Conservation (phyloP, 2,113 vertebrate species). For the Heloderma charlesbogerti region DNA sequence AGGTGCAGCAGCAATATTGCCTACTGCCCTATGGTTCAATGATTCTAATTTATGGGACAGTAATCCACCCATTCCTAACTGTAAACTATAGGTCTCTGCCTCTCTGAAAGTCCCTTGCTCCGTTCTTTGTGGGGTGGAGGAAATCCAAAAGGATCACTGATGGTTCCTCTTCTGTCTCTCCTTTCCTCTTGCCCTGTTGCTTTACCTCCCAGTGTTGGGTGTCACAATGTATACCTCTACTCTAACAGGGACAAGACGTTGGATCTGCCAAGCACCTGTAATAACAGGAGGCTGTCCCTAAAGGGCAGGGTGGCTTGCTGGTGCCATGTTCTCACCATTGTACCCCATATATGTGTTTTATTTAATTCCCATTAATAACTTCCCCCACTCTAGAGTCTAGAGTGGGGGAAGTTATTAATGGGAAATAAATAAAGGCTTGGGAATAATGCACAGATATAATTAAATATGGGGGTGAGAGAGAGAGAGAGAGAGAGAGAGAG, state of each 20-base stretch:
- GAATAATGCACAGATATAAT: neutral
- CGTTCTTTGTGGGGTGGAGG: neutral
- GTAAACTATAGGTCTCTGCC: neutral
- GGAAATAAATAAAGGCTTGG: neutral
- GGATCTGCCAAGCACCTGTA: neutral
- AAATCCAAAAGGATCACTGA: neutral
- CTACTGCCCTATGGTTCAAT: neutral
- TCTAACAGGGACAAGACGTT: neutral
- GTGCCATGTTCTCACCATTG: no score
- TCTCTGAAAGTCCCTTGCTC: no score
- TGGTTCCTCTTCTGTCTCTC: neutral
- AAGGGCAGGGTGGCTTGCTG: neutral
- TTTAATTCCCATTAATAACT: no score
- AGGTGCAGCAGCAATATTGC: no score
- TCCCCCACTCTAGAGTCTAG: neutral
- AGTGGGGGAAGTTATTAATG: neutral
- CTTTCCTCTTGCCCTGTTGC: neutral
- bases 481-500: accelerated
- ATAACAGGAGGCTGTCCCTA: neutral
- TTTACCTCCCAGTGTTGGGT: neutral
- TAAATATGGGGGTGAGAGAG: accelerated
- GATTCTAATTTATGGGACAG: neutral
- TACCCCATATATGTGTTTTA: no score
- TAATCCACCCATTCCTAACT: neutral
- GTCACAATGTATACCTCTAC: neutral